Percentiles rank a stretch among this genome's conserved stretches.
phyloP scores from a whole-genome alignment of 2,113 vertebrate species.

The Butastur rufipennis region DNA sequence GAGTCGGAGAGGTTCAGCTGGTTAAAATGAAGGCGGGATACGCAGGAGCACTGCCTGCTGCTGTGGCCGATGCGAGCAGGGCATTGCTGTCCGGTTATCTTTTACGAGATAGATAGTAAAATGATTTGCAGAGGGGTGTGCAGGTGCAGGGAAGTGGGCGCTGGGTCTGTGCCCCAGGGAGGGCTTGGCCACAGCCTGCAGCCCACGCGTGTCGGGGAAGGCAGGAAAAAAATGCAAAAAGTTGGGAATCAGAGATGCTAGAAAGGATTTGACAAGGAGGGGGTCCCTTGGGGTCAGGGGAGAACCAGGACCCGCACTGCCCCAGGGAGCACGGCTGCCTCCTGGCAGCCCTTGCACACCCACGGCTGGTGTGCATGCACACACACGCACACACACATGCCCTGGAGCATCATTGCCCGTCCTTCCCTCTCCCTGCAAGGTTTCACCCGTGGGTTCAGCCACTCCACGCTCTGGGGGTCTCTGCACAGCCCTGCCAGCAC shows the following conservation, averaged over 20 bases:
- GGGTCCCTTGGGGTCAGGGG: not conserved
- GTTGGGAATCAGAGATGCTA: no score
- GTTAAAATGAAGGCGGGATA: no score
- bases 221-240: no score
- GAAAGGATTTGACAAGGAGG: no score
- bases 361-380: not conserved
- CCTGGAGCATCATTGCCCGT: not conserved
- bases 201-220: not conserved
- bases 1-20: no score
- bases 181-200: not conserved
- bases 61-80: not conserved
- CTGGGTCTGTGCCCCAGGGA: not conserved
- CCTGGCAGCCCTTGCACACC: not conserved
- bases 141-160: not conserved
- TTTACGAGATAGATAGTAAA: not conserved
- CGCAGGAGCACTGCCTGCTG: not conserved
- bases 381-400: no score
- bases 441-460: no score
- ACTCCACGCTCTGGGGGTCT: not conserved
- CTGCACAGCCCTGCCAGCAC: not conserved
- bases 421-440: not conserved
- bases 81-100: not conserved
- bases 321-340: not conserved
- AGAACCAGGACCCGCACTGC: not conserved
- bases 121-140: not conserved